A percentile compares a stretch with the other conserved stretches of the same genome.
These are phyloP conservation scores for Atlantisia rogersi DNA, from an alignment of 2,113 vertebrate species.

Conservation along the genomic window DNA sequence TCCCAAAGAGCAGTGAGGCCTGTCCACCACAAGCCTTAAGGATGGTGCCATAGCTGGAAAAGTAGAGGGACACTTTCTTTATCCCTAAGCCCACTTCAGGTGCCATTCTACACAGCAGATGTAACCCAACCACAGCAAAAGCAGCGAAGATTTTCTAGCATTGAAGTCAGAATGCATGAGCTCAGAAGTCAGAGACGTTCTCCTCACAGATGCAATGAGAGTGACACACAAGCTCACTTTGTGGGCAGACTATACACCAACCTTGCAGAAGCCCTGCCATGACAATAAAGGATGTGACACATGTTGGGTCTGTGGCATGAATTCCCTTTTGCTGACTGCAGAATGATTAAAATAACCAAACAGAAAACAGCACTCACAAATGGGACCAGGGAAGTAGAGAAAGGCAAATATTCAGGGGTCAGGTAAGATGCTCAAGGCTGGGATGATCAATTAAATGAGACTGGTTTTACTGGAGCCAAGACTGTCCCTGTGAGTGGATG, in stretches of 20 bases:
- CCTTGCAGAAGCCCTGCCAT: background rate
- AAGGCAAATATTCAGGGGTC: background rate
- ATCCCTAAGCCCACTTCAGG: background rate
- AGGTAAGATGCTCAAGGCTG: background rate
- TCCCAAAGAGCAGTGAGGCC: background rate
- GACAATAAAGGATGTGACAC: background rate
- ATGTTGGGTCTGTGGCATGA: background rate
- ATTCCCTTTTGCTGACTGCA: background rate
- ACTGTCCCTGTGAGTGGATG: background rate
- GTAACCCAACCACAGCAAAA: background rate
- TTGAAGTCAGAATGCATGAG: background rate
- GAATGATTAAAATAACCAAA: background rate
- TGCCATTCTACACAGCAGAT: background rate
- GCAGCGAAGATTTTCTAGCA: background rate
- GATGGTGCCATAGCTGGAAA: background rate
- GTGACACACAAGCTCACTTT: background rate
- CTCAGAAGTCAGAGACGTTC: background rate
- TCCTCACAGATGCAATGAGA: background rate
- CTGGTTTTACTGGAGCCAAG: background rate
- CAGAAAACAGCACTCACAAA: background rate
- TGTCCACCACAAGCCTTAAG: background rate
- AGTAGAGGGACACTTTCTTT: background rate
- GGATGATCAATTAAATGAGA: background rate
- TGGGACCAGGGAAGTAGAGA: background rate
- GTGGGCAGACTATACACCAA: fast-evolving